Base-by-base conservation (phyloP, 2,113 vertebrate species). In the Australoheros scitulus region DNA sequence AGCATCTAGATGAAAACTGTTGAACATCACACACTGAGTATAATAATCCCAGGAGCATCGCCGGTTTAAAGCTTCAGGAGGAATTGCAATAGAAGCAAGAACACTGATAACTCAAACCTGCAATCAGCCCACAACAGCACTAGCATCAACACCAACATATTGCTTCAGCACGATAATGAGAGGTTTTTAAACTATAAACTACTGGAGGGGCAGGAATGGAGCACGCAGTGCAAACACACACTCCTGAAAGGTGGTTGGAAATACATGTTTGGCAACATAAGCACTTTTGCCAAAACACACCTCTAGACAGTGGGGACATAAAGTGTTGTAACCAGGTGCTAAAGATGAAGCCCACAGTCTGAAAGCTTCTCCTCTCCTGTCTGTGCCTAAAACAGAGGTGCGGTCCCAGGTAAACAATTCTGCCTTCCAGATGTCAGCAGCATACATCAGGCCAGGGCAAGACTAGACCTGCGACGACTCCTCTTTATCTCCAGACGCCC, bases 391-490 rank as follows among this genome's bases (percentile, higher is more conserved):
- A 85, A 93, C 81, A 82, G 80, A 88, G 91, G 94, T 80, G 91
- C 59, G 65, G 92, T 90, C 89, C 10, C 91, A 91, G 83, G 90
- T 94, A 96, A 96, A 95, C 94, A 95, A 92, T 94, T 92, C 41
- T 79, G 29, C 63, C 88, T 95, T 95, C 91, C 95, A 96, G 94
- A 95, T 96, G 94, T 94, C 94, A 94, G 85, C 89, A 79, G 77
- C 89, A 77, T 56, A 82, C 90, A 93, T 91, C 90, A 91, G 91
- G 81, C 89, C 83, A 72, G 91, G 94, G 93, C 97, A 97, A 96
- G 97, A 97, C 96, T 82, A 92, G 95, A 96, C 97, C 95, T 97
- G 97, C 77, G 91, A 87, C 92, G 89, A 88, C 90, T 91, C 84
- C 87, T 91, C 85, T 88, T 91, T 87, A 89, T 91, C 92, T 84